These are phyloP conservation scores for Papilio dardanus DNA, from an alignment of 1,140 invertebrate species.

Conservation along the genomic window DNA sequence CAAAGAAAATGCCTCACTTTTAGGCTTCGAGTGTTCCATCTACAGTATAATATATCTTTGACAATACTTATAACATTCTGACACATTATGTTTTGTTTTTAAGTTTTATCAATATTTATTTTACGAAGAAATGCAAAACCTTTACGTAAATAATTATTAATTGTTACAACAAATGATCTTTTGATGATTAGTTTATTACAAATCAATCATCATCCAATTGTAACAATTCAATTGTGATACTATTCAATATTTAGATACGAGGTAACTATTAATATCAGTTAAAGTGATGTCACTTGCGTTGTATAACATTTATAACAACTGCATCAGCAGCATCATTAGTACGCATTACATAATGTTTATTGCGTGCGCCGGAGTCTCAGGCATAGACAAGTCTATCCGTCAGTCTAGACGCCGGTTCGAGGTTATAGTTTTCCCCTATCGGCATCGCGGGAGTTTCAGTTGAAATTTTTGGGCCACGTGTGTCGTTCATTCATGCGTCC, in stretches of 20 bases:
- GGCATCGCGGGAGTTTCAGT: conserved; percentile 55
- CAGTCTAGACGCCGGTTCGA: conserved; percentile 31
- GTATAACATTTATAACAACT: conserved; percentile 3
- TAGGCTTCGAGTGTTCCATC: no score
- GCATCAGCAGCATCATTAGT: not conserved
- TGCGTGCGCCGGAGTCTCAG: not conserved
- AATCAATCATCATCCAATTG: not conserved
- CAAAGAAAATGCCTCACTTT: no score
- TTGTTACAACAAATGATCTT: no score
- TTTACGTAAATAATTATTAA: no score
- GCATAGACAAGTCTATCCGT: conserved; percentile 35
- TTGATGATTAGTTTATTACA: no score
- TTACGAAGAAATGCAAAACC: no score
- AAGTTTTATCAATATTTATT: no score
- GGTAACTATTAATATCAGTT: not conserved
- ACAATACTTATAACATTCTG: no score
- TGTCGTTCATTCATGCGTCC: conserved; percentile 69
- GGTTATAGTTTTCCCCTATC: conserved; percentile 33
- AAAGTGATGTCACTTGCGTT: not conserved
- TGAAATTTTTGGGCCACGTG: conserved; percentile 67
- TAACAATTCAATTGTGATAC: not conserved
- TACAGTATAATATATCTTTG: no score
- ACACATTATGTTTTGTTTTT: no score
- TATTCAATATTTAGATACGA: not conserved
- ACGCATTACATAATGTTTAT: conserved; percentile 32